Base-by-base conservation (phyloP, 2,797 vertebrate species). In the Anguilla pacifica region DNA sequence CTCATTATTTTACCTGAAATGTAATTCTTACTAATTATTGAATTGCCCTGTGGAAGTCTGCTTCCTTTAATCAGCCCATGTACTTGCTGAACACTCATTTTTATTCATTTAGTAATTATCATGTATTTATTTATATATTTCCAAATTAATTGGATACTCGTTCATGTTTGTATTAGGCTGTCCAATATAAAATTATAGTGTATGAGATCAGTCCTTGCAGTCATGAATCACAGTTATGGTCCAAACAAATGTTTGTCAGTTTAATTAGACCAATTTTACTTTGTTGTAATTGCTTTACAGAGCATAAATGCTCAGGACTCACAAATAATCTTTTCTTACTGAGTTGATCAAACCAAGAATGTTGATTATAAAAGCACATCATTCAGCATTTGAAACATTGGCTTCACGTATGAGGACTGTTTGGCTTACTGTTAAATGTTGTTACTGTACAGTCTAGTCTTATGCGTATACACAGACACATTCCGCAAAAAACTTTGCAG, bases 201-300 rank as follows among this genome's bases (percentile, higher is more conserved):
- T 10, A 28, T 70, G 67, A 70, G 67, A 25, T 70, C 67, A 70
- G 67, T 70, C n/a, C 67, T 9, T 70, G 67, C 4, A 70, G 67
- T 28, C 67, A 70, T 70, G 67, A 70, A 70, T 70, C 67, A 70
- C 67, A 28, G 67, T 70, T 70, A 70, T 70, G 22, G 67, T 28
- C 67, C n/a, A 28, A 28, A n/a, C 25, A 70, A 70, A 70, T 28
- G 67, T n/a, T 70, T 70, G 67, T 25, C 67, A 70, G n/a, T 70
- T 28, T 70, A 70, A 70, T 70, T 70, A 31, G 67, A 25, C n/a
- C 67, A 70, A 70, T n/a, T 28, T 31, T 70, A 31, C 67, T 70
- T 70, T n/a, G 67, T 70, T n/a, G 9, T 70, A 28, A 70, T 70
- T 70, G 25, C 25, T 70, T 70, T 70, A 13, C 67, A 28, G 6